Conservation (phyloP, 1,140 invertebrate genomes). For the Leguminivora glycinivorella region DNA sequence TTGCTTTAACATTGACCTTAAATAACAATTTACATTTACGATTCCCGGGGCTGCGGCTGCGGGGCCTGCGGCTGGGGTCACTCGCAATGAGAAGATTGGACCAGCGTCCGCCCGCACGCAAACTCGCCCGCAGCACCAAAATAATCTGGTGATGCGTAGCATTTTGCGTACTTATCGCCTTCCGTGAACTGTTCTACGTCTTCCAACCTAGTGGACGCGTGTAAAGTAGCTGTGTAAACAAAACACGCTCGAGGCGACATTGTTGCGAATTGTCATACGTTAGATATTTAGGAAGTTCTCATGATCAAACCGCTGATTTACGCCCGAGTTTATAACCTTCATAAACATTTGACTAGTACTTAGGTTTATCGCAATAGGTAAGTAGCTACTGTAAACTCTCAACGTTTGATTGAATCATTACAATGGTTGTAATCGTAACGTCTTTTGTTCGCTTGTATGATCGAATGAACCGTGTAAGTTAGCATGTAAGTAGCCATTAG, state of each 20-base stretch:
- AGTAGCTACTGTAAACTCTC: slow-evolving; percentile 12
- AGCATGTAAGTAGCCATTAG: slow-evolving; percentile 5
- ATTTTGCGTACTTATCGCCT: slow-evolving; percentile 14
- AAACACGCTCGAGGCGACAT: neutral
- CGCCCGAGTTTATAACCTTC: neutral
- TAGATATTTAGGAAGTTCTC: neutral
- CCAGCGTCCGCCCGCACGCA: slow-evolving; percentile 53
- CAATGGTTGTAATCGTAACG: slow-evolving; percentile 14
- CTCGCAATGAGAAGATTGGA: slow-evolving; percentile 63
- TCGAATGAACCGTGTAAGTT: neutral
- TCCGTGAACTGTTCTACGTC: slow-evolving; percentile 3
- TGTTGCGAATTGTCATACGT: neutral
- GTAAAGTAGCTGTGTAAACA: slow-evolving; percentile 5
- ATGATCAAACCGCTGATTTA: neutral
- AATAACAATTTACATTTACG: slow-evolving; percentile 66
- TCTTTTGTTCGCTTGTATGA: slow-evolving; percentile 17
- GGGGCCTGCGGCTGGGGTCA: slow-evolving; percentile 48
- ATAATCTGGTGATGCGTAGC: slow-evolving; percentile 23
- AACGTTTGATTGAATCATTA: slow-evolving; percentile 20
- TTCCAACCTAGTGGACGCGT: too few relatives aligned
- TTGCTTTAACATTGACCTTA: slow-evolving; percentile 63
- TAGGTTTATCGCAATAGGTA: neutral
- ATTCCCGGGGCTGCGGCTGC: slow-evolving; percentile 47
- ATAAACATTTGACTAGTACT: neutral
- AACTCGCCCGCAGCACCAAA: slow-evolving; percentile 4